Evolutionary conservation across 92 coral and sea anemone species (phyloP), one percentile per base, ranked within the genome.

Genomic region (Plumapathes pennacea): DNA sequence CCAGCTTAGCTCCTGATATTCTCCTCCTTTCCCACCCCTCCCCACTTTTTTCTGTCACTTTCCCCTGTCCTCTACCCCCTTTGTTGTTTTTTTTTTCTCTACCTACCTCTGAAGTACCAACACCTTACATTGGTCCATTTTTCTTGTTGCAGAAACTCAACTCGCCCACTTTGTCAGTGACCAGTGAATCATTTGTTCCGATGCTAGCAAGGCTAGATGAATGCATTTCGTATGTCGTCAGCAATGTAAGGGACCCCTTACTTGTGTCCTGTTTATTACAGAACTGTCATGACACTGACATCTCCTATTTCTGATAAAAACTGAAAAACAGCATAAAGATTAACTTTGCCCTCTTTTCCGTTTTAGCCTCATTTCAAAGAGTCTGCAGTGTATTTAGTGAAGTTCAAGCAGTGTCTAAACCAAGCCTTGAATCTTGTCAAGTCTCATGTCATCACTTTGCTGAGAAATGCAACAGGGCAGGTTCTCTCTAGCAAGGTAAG

Each of bases 141-240:
- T n/a, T 42, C 57, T 21, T 38, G 33, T 44, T 78, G 30, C 55
- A 92, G 98, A 92, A 92, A 81, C 82, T 92, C 36, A 92, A 84
- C 66, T 88, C 96, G 0, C 94, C 98, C 2, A 88, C 98, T 5
- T 50, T 88, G 36, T 92, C 98, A 6, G 98, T 92, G 29, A 92
- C 90, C 25, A 92, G 90, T 40, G 98, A 92, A 28, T 84, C 96
- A n/a, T 92, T 92, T 56, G 96, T 92, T 19, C 98, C 98, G 9
- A 86, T 92, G 85, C 57, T 92, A 38, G 87, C 98, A 5, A 82
- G 90, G 38, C 88, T 92, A 43, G 98, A 92, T 63, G 98, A 92
- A 48, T 92, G 98, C 41, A 92, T 92, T 38, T 77, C 90, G 43
- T 92, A 84, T 48, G 81, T 92, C 48, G 80, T 86, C 26, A 92